These are phyloP conservation scores for Dorcus hopei DNA, from an alignment of 2,888 invertebrate species.

Conservation along the genomic window DNA sequence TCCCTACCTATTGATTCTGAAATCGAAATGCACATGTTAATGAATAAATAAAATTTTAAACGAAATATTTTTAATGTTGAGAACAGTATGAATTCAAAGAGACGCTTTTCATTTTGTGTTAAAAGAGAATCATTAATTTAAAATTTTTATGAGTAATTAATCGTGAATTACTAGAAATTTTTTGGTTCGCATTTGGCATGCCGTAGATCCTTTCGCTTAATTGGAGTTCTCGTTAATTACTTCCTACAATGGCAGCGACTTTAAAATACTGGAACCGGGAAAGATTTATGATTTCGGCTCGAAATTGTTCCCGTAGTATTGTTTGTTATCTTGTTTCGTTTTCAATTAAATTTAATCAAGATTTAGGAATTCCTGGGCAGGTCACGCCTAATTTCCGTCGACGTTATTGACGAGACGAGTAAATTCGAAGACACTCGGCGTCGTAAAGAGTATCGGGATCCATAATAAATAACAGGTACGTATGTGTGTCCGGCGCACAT, in stretches of 20 bases:
- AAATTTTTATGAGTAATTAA: no score
- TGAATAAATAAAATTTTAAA: no score
- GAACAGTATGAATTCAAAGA: no score
- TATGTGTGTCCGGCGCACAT: not conserved
- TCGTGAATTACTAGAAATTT: not conserved
- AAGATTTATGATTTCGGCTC: slow-evolving; percentile 8
- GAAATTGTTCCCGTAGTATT: slow-evolving; percentile 1
- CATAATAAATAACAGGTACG: slow-evolving; percentile 2
- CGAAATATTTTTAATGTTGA: no score
- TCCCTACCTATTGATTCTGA: no score
- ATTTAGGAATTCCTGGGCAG: not conserved
- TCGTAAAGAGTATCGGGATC: not conserved
- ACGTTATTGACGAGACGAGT: no score
- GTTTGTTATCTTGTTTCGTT: not conserved
- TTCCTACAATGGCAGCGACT: slow-evolving; percentile 21
- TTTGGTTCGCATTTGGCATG: not conserved
- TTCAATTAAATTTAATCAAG: not conserved
- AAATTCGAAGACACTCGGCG: no score
- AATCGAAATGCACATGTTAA: no score
- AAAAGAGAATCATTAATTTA: no score
- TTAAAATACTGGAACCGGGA: slow-evolving; percentile 18
- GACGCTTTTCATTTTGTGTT: no score
- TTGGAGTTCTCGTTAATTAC: slow-evolving; percentile 25
- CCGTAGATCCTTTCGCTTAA: slow-evolving; percentile 24
- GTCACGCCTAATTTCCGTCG: not conserved